phyloP scores from a whole-genome alignment of 2,797 vertebrate genomes.

The Poliocrania exsul region DNA sequence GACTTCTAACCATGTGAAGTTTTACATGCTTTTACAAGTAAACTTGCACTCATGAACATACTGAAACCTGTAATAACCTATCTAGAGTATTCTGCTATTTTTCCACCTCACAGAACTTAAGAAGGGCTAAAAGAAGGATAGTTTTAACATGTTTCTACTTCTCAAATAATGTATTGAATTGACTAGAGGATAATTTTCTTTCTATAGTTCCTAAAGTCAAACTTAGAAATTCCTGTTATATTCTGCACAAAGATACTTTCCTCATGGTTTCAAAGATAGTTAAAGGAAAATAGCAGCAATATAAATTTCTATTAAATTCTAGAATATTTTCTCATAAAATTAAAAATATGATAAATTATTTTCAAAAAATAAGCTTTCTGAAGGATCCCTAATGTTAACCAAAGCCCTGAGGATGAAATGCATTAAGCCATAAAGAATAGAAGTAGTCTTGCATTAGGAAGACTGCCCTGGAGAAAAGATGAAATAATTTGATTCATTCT shows the following conservation, averaged over 20 bases:
- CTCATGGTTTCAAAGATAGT: background rate
- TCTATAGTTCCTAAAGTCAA: background rate
- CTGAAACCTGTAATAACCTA: background rate
- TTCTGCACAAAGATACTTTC: background rate
- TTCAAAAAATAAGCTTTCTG: background rate
- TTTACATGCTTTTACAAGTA: background rate
- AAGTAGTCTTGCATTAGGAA: conserved; percentile 19
- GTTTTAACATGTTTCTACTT: background rate
- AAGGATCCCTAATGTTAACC: background rate
- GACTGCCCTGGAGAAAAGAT: conserved; percentile 26
- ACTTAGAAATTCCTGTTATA: background rate
- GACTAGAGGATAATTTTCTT: background rate
- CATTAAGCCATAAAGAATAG: conserved; percentile 8
- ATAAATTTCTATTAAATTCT: background rate
- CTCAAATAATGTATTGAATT: background rate
- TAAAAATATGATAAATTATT: background rate
- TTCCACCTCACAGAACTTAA: background rate
- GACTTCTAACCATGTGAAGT: background rate
- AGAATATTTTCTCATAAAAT: background rate
- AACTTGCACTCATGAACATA: background rate
- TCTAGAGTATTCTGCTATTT: background rate
- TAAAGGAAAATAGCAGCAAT: background rate
- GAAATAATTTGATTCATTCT: conserved; percentile 37
- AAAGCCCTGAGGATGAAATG: background rate
- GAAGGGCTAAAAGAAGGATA: background rate